phyloP scores from a whole-genome alignment of 2,113 vertebrate species.

The Carettochelys insculpta region DNA sequence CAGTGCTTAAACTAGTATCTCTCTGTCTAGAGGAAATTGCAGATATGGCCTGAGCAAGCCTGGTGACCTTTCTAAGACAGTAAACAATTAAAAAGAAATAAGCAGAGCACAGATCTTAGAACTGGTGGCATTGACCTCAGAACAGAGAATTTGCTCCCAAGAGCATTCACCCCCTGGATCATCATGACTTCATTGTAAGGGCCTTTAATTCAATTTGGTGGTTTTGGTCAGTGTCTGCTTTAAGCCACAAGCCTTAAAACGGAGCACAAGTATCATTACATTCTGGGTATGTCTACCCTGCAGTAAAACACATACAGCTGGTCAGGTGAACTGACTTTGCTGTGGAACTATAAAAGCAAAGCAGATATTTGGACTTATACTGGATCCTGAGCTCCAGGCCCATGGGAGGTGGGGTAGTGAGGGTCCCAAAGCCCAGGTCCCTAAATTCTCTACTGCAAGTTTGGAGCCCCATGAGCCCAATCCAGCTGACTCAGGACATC shows the following conservation, averaged over 20 bases:
- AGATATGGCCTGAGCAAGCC: rapidly evolving
- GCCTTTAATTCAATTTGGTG: background rate
- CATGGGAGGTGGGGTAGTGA: too few relatives aligned
- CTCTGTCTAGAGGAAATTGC: background rate
- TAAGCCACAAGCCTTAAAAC: background rate
- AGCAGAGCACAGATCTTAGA: background rate
- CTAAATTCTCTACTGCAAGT: background rate
- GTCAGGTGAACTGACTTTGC: background rate
- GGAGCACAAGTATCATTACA: background rate
- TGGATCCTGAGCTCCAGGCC: background rate
- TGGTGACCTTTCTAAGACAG: background rate
- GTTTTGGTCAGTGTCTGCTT: background rate
- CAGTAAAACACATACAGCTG: background rate
- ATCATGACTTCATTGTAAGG: background rate
- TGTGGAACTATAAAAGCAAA: background rate
- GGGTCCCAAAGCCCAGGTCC: background rate
- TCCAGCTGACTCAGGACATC: background rate
- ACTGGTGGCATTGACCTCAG: background rate
- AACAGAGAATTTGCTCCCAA: background rate
- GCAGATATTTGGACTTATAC: too few relatives aligned
- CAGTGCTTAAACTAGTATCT: background rate
- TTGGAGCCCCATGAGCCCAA: too few relatives aligned
- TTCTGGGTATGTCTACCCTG: background rate
- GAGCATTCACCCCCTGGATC: background rate
- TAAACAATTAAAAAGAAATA: background rate